Percentiles rank a stretch among this genome's conserved stretches.
Evolutionary conservation across 2,888 invertebrate genomes (phyloP).

Genomic region (Drosophila nr. fundita): DNA sequence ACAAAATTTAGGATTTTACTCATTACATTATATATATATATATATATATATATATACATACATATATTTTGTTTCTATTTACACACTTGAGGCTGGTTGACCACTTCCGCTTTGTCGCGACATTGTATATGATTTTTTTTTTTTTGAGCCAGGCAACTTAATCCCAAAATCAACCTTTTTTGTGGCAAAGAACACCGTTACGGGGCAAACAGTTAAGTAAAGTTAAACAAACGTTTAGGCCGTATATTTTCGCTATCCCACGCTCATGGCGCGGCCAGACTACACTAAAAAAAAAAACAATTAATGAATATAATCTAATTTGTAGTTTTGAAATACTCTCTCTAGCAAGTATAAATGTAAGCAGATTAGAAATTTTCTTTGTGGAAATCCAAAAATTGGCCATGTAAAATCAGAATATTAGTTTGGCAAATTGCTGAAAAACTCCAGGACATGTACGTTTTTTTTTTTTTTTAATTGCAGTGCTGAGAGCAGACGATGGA

Average conservation of each 20-base stretch:
- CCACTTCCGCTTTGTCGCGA: conserved; percentile 53
- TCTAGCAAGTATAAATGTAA: background rate
- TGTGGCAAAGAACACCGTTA: conserved; percentile 30
- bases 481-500: background rate
- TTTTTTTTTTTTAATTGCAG: background rate
- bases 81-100: conserved; percentile 33
- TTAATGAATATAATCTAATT: background rate
- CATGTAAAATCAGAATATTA: background rate
- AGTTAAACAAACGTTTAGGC: conserved; percentile 60
- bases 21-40: background rate
- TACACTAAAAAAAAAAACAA: background rate
- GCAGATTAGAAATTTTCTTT: background rate
- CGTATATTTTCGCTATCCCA: conserved; percentile 40
- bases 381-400: background rate
- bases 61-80: conserved; percentile 1
- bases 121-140: conserved; percentile 36
- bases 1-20: background rate
- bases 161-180: conserved; percentile 20
- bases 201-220: conserved; percentile 58
- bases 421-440: background rate
- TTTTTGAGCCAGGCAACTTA: conserved; percentile 2
- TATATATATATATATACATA: background rate
- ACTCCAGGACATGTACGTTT: background rate
- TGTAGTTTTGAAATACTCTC: background rate
- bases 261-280: conserved; percentile 28